A percentile compares a stretch with the other conserved stretches of the same genome.
Conservation (phyloP, 2,888 invertebrate species). For the Noctua janthe region DNA sequence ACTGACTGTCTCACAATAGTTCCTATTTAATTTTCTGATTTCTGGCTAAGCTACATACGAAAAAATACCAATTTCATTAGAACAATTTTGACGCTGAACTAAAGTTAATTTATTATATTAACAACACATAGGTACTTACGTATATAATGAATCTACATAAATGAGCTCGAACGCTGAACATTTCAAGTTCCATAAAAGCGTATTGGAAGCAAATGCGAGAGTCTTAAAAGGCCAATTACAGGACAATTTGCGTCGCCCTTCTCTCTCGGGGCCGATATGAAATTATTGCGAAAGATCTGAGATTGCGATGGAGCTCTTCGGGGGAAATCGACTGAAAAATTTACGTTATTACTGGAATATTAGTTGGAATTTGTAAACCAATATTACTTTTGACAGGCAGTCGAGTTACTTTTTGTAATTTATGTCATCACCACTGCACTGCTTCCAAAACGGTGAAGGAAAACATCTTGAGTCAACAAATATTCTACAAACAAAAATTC, state of each 20-base stretch:
- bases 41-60: not conserved
- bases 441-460: not conserved
- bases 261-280: slow-evolving; percentile 76
- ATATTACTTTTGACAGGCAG: slow-evolving; percentile 4
- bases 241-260: slow-evolving; percentile 84
- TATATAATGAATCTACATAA: slow-evolving; percentile 34
- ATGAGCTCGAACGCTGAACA: slow-evolving; percentile 60
- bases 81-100: not conserved
- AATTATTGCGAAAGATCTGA: slow-evolving; percentile 82
- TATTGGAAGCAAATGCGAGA: slow-evolving; percentile 79
- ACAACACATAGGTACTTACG: slow-evolving; percentile 14
- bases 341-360: slow-evolving; percentile 38
- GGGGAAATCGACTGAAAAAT: slow-evolving; percentile 75
- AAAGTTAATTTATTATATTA: slow-evolving; percentile 32
- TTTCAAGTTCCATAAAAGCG: slow-evolving; percentile 80
- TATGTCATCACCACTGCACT: too few relatives aligned
- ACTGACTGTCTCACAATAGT: not conserved
- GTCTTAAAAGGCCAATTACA: slow-evolving; percentile 89
- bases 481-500: not conserved
- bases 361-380: slow-evolving; percentile 21
- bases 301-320: slow-evolving; percentile 73
- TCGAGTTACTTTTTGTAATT: not conserved
- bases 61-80: not conserved
- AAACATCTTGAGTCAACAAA: not conserved
- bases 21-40: not conserved